phyloP scores from a whole-genome alignment of 2,113 vertebrate genomes.

The Spea bombifrons region DNA sequence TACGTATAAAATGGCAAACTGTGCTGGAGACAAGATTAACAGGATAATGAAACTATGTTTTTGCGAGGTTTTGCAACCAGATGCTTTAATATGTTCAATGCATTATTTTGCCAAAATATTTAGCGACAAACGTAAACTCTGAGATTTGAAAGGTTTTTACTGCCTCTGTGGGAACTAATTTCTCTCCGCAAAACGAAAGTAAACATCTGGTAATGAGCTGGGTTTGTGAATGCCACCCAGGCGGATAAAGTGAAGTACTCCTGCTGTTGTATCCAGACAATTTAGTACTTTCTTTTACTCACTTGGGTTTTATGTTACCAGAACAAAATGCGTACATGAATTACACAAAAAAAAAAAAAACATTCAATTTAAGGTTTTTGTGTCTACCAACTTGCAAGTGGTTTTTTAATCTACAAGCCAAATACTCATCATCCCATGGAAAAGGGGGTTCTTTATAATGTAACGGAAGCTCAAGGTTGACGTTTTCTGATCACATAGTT shows the following conservation, averaged over 20 bases:
- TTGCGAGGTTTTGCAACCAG: slow-evolving; percentile 23
- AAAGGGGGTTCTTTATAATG: too few species aligned
- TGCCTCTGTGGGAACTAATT: slow-evolving; percentile 35
- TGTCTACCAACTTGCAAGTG: too few species aligned
- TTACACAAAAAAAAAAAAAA: neutral
- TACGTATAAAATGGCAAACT: slow-evolving; percentile 32
- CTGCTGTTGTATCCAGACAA: slow-evolving; percentile 17
- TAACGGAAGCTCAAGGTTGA: too few species aligned
- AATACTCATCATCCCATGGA: too few species aligned
- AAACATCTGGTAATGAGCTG: slow-evolving; percentile 44
- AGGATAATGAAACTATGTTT: slow-evolving; percentile 25
- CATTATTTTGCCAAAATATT: slow-evolving; percentile 44
- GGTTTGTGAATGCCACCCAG: slow-evolving; percentile 31
- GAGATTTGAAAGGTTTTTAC: slow-evolving; percentile 39
- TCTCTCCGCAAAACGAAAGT: slow-evolving; percentile 34
- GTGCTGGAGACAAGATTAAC: slow-evolving; percentile 17
- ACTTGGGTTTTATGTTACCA: slow-evolving; percentile 1
- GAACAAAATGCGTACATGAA: slow-evolving; percentile 1
- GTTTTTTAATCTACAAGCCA: too few species aligned
- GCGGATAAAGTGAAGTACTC: slow-evolving; percentile 16
- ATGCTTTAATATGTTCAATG: slow-evolving; percentile 18
- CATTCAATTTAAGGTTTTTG: too few species aligned
- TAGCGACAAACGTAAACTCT: slow-evolving; percentile 40
- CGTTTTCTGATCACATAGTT: too few species aligned
- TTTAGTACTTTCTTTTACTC: slow-evolving; percentile 24